Evolutionary conservation across 2,113 vertebrate genomes (phyloP), one percentile per base, ranked within the genome.

Genomic region (Dicrurus megarhynchus): DNA sequence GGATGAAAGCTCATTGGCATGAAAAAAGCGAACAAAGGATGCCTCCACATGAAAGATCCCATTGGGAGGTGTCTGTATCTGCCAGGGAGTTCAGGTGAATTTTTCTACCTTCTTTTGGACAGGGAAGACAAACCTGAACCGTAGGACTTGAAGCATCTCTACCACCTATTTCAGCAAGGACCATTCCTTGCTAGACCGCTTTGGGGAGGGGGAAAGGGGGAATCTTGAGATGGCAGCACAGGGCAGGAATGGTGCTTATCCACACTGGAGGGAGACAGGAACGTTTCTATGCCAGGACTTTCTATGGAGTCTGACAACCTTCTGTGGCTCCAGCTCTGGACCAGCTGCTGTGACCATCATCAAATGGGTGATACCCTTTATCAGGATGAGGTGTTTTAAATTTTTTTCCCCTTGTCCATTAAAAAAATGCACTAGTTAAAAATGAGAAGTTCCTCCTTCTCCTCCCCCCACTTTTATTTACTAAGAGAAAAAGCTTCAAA

Each of bases 11-110:
- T 83, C 57, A 60, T 27, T 78, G 79, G 55, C n/a, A 68, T 86
- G 89, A 91, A 55, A 81, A 70, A 92, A 76, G 69, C 74, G 96
- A 96, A 97, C 59, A 90, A 89, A 64, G 49, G 71, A 65, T 88
- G 47, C 11, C 30, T 81, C 35, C 22, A 4, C 42, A 28, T 69
- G 59, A 78, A 86, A 79, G 57, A 60, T 79, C 52, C 28, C 2
- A 0, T 42, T 83, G 55, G 80, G 71, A 87, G 78, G 53, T 33
- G 35, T 23, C 30, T 64, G 16, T 55, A 52, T 67, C 60, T 76
- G 49, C 18, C 60, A 37, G 35, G 41, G 80, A 76, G 16, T 42
- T 81, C 4, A 42, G 65, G 19, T 79, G 56, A 70, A 84, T 78
- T 84, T 63, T 41, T 68, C 27, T 57, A 4, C n/a, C 20, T 55